These are phyloP conservation scores for Antitype chi DNA, from an alignment of 2,888 invertebrate species.

Conservation along the genomic window DNA sequence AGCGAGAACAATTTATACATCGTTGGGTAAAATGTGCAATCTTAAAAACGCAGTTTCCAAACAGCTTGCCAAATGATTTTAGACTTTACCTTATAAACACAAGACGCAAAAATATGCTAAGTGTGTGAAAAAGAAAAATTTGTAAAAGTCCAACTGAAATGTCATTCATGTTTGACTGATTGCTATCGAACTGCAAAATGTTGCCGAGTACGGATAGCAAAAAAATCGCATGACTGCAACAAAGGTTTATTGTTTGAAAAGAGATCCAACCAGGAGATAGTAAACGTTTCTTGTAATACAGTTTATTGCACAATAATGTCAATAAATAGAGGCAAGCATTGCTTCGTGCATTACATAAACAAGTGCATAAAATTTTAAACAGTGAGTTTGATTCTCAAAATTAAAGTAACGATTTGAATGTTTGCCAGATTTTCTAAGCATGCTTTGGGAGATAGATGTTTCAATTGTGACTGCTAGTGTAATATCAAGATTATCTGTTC, in stretches of 20 bases:
- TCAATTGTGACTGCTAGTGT: slow-evolving; percentile 34
- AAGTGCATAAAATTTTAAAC: slow-evolving; percentile 40
- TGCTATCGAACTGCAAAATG: slow-evolving; percentile 78
- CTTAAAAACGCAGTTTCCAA: slow-evolving; percentile 11
- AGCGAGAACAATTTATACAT: slow-evolving; percentile 63
- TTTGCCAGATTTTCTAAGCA: slow-evolving; percentile 43
- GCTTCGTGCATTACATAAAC: slow-evolving; percentile 26
- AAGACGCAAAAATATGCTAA: slow-evolving; percentile 34
- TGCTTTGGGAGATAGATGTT: slow-evolving; percentile 26
- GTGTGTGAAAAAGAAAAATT: slow-evolving; percentile 32
- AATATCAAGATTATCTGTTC: slow-evolving; percentile 7
- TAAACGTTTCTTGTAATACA: slow-evolving; percentile 57
- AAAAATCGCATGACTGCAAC: slow-evolving; percentile 62
- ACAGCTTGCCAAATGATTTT: slow-evolving; percentile 36
- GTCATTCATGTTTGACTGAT: slow-evolving; percentile 83
- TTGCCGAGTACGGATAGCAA: slow-evolving; percentile 71
- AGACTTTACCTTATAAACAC: slow-evolving; percentile 25
- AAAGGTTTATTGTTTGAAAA: slow-evolving; percentile 65
- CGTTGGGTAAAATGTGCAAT: slow-evolving; percentile 53
- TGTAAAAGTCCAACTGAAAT: slow-evolving; percentile 70
- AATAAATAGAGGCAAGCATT: slow-evolving; percentile 49
- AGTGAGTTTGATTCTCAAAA: slow-evolving; percentile 40
- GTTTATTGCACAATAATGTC: slow-evolving; percentile 60
- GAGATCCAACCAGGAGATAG: slow-evolving; percentile 54
- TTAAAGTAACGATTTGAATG: slow-evolving; percentile 41